phyloP scores from a whole-genome alignment of 2,113 vertebrate genomes.

The human region DNA sequence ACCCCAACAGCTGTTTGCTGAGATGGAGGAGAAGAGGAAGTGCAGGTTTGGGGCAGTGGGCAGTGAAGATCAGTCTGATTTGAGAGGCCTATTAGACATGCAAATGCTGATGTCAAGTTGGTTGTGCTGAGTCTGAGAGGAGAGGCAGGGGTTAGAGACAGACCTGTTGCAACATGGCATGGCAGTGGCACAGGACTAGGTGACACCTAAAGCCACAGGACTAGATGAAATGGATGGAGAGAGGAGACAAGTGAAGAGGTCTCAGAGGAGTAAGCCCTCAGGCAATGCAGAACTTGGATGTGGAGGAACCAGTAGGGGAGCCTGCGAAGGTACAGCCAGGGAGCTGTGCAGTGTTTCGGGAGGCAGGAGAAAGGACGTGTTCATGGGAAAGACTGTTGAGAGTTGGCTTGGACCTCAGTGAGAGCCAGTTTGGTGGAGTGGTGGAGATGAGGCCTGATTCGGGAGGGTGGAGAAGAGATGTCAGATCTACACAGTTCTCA shows the following conservation, averaged over 20 bases:
- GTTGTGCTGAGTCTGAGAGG: not conserved
- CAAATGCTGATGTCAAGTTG: too few relatives aligned
- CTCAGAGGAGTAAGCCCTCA: not conserved
- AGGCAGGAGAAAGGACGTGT: not conserved
- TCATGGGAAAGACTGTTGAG: not conserved
- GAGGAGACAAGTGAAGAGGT: not conserved
- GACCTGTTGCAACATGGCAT: accelerated
- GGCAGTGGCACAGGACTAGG: not conserved
- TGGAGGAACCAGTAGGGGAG: accelerated
- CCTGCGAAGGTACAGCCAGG: not conserved
- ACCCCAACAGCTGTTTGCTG: not conserved
- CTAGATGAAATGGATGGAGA: not conserved
- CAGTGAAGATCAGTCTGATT: not conserved
- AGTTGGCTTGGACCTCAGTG: not conserved
- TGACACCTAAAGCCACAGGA: not conserved
- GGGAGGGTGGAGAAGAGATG: not conserved
- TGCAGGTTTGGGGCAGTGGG: not conserved
- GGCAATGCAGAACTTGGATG: accelerated
- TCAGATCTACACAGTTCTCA: not conserved
- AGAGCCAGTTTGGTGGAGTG: not conserved
- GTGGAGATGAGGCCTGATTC: not conserved
- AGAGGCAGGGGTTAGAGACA: too few relatives aligned
- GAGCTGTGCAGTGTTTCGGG: accelerated
- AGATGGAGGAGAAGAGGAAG: not conserved
- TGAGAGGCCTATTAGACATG: not conserved